Conservation (phyloP, 92 coral and sea anemone species). For the Parazoanthus darwini region DNA sequence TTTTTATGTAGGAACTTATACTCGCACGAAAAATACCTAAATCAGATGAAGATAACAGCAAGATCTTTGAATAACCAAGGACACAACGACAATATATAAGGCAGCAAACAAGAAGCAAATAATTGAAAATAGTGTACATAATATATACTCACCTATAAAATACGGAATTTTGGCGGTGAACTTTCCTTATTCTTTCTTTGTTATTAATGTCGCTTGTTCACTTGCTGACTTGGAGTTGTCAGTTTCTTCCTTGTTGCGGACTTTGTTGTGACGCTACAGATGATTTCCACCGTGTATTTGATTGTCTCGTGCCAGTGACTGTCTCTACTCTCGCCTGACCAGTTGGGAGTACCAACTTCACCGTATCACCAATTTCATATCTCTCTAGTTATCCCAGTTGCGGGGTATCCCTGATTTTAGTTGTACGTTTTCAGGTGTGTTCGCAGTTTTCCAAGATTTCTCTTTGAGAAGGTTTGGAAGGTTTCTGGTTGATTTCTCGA, state of each 20-base stretch:
- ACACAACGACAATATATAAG: not conserved
- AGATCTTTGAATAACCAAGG: not conserved
- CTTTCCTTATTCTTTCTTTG: not conserved
- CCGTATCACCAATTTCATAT: too few species aligned
- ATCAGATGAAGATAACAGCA: not conserved
- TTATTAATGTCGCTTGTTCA: not conserved
- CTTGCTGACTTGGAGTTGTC: not conserved
- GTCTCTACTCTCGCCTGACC: not conserved
- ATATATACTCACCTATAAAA: not conserved
- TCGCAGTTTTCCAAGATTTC: not conserved
- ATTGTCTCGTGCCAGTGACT: not conserved
- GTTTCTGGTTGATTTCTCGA: not conserved
- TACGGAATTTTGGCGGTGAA: constrained; percentile 16
- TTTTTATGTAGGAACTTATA: not conserved
- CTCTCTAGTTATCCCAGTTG: not conserved
- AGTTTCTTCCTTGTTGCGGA: not conserved
- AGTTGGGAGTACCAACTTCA: not conserved
- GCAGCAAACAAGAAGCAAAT: not conserved
- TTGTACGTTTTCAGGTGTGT: not conserved
- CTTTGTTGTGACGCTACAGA: not conserved
- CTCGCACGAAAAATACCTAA: not conserved
- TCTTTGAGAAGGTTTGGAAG: not conserved
- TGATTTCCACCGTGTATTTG: not conserved
- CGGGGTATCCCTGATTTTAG: too few species aligned
- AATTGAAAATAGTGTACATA: not conserved